Evolutionary conservation across 2,113 vertebrate species (phyloP), one percentile per base, ranked within the genome.

Genomic region (Grammomys surdaster): DNA sequence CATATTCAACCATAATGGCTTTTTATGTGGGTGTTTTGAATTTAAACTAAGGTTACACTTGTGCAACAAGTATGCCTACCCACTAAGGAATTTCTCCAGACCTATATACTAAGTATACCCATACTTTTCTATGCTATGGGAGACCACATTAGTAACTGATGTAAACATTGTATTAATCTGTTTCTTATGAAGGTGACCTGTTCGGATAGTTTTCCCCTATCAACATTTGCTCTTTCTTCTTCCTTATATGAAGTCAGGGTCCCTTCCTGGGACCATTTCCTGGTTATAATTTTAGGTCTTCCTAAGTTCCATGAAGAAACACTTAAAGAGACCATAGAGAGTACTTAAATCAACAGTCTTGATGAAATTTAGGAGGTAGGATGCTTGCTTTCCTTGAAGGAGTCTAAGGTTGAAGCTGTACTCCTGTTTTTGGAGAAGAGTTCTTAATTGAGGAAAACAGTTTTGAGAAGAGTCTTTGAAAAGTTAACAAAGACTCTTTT

Each of bases 401-500:
- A 88, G 48, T 73, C 31, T 81, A 33, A 90, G 82, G 10, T 88
- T 54, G 56, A 85, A 87, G 60, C 33, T 75, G 14, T 75, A 63
- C 24, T 46, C 19, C 51, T 58, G 76, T 72, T 78, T 95, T 58
- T 93, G 58, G 93, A 73, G 54, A 93, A 80, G 67, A 93, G 22
- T 51, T 24, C 33, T 87, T 86, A n/a, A 40, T 46, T 24, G 87
- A 26, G 48, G 58, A 92, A 33, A 69, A 24, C 51, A 80, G 60
- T 60, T 73, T 85, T 56, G 3, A 81, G 75, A 75, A 89, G 56
- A 69, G 67, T 88, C 58, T 95, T 94, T 67, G 60, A 78, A 86
- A 84, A 82, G 73, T 60, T 95, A 92, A 87, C 67, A 90, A 90
- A 94, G n/a, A 2, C 67, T 96, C 84, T n/a, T 76, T 92, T 92